These are phyloP conservation scores for Helicolenus hilgendorfi DNA, from an alignment of 2,797 vertebrate species.

Conservation along the genomic window DNA sequence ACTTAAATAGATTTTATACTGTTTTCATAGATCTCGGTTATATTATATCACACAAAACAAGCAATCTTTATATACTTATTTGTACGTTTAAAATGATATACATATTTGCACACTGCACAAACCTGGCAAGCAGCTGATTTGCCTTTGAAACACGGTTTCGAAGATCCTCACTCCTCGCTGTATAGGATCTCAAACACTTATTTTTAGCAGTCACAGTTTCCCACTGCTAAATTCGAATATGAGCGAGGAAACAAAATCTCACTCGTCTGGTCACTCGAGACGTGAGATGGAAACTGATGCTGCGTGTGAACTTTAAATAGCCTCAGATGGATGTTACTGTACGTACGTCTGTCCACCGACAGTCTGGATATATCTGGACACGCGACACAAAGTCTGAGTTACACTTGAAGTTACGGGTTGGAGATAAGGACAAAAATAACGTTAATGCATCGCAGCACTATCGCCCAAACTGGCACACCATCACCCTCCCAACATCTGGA, in stretches of 20 bases:
- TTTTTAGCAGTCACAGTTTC: conserved; percentile 25
- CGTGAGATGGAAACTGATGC: conserved; percentile 1
- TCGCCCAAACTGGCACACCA: too few relatives aligned
- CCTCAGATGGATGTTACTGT: neutral
- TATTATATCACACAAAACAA: neutral
- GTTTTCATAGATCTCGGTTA: neutral
- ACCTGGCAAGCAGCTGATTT: neutral
- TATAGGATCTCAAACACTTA: neutral
- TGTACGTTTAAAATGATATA: neutral
- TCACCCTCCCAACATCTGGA: too few relatives aligned
- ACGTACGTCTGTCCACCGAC: neutral
- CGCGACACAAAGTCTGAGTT: neutral
- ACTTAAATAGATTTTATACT: neutral
- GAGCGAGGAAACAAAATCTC: conserved; percentile 28
- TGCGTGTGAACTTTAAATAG: conserved; percentile 39
- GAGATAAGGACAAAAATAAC: neutral
- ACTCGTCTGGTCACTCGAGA: conserved; percentile 5
- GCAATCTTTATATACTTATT: neutral
- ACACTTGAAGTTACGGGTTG: neutral
- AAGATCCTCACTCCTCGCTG: neutral
- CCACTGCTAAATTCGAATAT: conserved; percentile 22
- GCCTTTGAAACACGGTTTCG: neutral
- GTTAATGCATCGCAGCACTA: neutral
- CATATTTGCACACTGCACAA: neutral
- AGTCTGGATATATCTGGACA: conserved; percentile 5